Evolutionary conservation across 2,888 invertebrate genomes (phyloP), one percentile per base, ranked within the genome.

Genomic region (Drosophila ezoana): DNA sequence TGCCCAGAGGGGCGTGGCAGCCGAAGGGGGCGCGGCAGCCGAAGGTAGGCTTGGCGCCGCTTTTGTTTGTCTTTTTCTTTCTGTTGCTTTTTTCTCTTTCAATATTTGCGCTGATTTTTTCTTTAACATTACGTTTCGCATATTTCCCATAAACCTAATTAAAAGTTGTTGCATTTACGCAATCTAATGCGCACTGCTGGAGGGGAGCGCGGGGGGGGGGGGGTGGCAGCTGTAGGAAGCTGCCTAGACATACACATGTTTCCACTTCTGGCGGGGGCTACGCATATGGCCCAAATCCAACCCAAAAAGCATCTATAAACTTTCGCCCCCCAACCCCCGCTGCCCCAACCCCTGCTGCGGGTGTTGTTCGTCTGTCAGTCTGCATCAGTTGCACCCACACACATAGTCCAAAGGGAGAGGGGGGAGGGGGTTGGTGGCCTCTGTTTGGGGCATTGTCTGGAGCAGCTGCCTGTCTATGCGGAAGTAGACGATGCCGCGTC

Each of bases 81-180:
- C 62, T 51, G 23, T 59, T n/a, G 23, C 23, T 51, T 51, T 51
- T 41, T 16, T 9, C 28, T 28, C 28, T 28, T 28, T 28, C 28
- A 28, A 28, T 62, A 45, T 72, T 72, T 67, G 53, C 33, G 53
- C 58, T 51, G 67, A 57, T 72, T 67, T 75, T 62, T 49, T 28
- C 10, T 48, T 23, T 8, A 28, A 13, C 58, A 41, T 76, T 57
- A 78, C 81, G 79, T 75, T 79, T 84, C 85, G 82, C 82, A 83
- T 79, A 70, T 81, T 83, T 83, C 82, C 87, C 83, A 85, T 87
- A 83, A 87, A 87, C 83, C 87, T 77, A 83, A 83, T 83, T 87
- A 87, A 83, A 85, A 77, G 56, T 33, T 76, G 72, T 28, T 77
- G 67, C 48, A 74, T 81, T 83, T 83, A 83, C 87, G 81, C 87